A percentile compares a stretch with the other conserved stretches of the same genome.
Evolutionary conservation across 2,113 vertebrate species (phyloP).

Genomic region (Chaenogobius annularis): DNA sequence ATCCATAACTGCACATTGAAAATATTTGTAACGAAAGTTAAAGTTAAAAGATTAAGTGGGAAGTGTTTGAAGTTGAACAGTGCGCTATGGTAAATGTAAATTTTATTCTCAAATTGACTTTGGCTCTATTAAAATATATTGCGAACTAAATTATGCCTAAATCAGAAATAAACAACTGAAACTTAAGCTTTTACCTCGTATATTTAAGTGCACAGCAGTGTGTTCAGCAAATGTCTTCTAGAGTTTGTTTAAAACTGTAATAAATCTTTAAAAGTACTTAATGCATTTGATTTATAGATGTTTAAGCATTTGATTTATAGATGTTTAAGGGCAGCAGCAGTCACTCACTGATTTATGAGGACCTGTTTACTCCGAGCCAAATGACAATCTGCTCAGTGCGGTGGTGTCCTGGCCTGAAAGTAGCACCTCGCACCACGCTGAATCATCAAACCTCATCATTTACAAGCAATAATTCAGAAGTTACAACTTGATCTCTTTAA

Average conservation of each 20-base stretch:
- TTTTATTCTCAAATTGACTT: not conserved
- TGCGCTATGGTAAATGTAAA: not conserved
- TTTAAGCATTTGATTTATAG: conserved; percentile 50
- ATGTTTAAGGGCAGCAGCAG: conserved; percentile 30
- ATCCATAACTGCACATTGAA: too few relatives aligned
- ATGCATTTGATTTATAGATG: conserved; percentile 57
- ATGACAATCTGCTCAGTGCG: conserved; percentile 41
- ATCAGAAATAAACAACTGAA: not conserved
- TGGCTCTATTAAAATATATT: not conserved
- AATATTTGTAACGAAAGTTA: too few relatives aligned
- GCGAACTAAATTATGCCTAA: not conserved
- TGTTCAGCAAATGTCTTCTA: not conserved
- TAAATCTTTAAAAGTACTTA: conserved; percentile 52
- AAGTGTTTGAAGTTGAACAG: not conserved
- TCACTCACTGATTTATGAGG: conserved; percentile 43
- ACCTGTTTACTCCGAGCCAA: conserved; percentile 34
- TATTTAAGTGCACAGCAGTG: not conserved
- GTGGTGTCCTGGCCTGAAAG: conserved; percentile 35
- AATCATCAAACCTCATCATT: conserved; percentile 46
- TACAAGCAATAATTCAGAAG: conserved; percentile 26
- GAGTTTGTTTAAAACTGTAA: conserved; percentile 39
- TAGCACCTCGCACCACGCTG: conserved; percentile 35
- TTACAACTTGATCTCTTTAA: not conserved
- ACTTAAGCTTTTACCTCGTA: not conserved
- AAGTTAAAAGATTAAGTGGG: not conserved